Evolutionary conservation across 1,140 invertebrate genomes (phyloP), one percentile per base, ranked within the genome.

Genomic region (Drosophila pallidifrons): DNA sequence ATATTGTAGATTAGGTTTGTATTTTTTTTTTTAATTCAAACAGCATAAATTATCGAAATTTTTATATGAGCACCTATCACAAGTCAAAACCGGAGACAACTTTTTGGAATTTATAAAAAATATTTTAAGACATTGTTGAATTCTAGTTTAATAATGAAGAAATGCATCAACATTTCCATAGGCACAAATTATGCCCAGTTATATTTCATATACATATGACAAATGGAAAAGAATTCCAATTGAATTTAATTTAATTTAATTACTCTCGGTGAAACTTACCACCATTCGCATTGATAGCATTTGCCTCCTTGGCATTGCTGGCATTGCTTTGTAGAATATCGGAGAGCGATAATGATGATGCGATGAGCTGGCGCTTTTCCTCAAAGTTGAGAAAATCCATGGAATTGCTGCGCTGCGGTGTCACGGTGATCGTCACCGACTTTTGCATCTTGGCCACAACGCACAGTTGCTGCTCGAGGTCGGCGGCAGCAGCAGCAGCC

Each of bases 361-460:
- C 97, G 65, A 98, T 98, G 75, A 98, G 94, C 93, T 97, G 96
- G 69, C 97, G 94, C 93, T 97, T 97, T 93, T 98, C 97, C 92
- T 98, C 96, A 91, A 98, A 98, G 93, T 98, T 97, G 28, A 98
- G 94, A 93, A 96, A 97, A 93, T 98, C 97, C 93, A 98, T 94
- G 79, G 96, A 97, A 91, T 96, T 97, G 93, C 96, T 97, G 75
- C 96, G 93, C 81, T 96, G 96, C 5, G 96, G 95, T 3, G 94
- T 94, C 11, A 95, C 94, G 6, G 94, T 93, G 15, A 95, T 95
- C 16, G 95, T 95, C 41, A 95, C 95, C 35, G 94, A 94, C 74
- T 95, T 95, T 58, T 93, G 92, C 80, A 93, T 93, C 58, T 93
- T 93, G 75, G 93, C 93, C 52, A 92, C 91, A 1, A 92, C 89